Evolutionary conservation across 2,797 vertebrate genomes (phyloP).

Genomic region (Ctenopoma multispine): DNA sequence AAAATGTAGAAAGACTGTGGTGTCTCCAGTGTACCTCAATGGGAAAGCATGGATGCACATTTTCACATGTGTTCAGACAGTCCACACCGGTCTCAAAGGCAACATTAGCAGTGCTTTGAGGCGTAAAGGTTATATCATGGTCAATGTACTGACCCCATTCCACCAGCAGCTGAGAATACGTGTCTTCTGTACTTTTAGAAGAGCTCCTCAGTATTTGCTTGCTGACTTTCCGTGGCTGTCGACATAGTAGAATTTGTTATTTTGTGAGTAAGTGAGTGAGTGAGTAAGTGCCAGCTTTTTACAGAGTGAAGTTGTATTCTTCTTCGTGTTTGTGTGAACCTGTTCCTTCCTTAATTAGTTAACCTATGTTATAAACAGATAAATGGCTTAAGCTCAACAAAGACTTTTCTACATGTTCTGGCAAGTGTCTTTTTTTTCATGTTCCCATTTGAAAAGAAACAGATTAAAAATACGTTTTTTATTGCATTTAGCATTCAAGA

Average conservation of each 20-base stretch:
- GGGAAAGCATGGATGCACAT: slow-evolving; percentile 89
- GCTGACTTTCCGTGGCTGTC: slow-evolving; percentile 91
- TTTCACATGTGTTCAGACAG: slow-evolving; percentile 86
- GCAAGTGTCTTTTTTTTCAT: slow-evolving; percentile 11
- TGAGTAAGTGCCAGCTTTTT: neutral
- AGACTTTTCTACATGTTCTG: neutral
- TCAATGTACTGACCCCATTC: slow-evolving; percentile 95
- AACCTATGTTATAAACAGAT: slow-evolving; percentile 24
- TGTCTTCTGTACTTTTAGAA: slow-evolving; percentile 79
- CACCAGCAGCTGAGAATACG: slow-evolving; percentile 89
- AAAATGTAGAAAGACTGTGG: neutral
- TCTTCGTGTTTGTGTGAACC: slow-evolving; percentile 3
- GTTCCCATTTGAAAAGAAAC: slow-evolving; percentile 15
- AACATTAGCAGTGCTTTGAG: slow-evolving; percentile 82
- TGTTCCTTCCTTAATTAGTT: slow-evolving; percentile 27
- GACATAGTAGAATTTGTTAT: slow-evolving; percentile 39
- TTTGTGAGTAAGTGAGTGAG: too few relatives aligned
- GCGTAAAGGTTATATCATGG: slow-evolving; percentile 93
- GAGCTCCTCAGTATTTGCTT: slow-evolving; percentile 85
- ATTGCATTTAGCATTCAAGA: slow-evolving; percentile 11
- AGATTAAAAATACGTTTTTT: slow-evolving; percentile 19
- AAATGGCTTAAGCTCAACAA: slow-evolving; percentile 17
- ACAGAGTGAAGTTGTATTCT: slow-evolving; percentile 4
- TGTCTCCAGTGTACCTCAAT: slow-evolving; percentile 85
- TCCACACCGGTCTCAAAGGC: slow-evolving; percentile 64